A percentile compares a stretch with the other conserved stretches of the same genome.
phyloP scores from a whole-genome alignment of 2,888 invertebrate species.

The Acanthococcus lagerstroemiae region DNA sequence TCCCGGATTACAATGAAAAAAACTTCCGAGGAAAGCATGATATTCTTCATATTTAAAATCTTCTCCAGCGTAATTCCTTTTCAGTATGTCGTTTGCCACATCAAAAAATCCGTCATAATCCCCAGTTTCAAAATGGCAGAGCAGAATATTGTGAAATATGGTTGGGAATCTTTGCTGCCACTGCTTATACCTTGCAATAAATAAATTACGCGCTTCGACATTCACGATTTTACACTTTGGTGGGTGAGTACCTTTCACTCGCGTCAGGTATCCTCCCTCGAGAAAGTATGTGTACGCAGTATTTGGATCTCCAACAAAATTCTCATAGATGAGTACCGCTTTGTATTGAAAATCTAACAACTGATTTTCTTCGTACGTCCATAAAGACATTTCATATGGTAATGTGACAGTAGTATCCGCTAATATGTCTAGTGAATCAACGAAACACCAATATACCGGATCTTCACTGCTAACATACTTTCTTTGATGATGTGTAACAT shows the following conservation, averaged over 20 bases:
- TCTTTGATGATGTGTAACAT: neutral
- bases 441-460: neutral
- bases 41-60: constrained; percentile 1
- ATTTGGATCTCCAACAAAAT: neutral
- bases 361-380: neutral
- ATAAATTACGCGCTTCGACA: neutral
- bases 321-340: neutral
- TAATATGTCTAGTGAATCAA: neutral
- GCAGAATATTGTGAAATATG: no score
- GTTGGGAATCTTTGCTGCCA: neutral
- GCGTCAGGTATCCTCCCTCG: neutral
- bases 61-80: no score
- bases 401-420: neutral
- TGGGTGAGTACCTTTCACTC: neutral
- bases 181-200: neutral
- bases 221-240: neutral
- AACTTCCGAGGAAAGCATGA: neutral
- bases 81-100: neutral
- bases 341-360: neutral
- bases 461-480: neutral
- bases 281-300: neutral
- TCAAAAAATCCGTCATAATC: neutral
- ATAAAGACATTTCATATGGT: neutral
- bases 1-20: neutral
- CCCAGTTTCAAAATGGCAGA: neutral